Conservation (phyloP, 2,888 invertebrate genomes). For the Onchidella celtica region DNA sequence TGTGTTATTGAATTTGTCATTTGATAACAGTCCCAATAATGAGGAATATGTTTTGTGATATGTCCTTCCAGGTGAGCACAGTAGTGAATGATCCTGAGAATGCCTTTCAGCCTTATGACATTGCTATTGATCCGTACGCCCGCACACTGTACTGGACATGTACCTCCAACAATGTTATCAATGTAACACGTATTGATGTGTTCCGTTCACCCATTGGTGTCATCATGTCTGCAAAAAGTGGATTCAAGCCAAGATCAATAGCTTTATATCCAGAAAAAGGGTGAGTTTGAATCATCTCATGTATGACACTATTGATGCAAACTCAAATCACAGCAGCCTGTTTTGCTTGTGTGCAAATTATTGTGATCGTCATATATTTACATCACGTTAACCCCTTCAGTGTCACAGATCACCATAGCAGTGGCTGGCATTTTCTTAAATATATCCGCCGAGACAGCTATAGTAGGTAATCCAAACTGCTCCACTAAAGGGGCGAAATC, state of each 20-base stretch:
- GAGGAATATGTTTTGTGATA: no score
- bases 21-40: no score
- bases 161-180: constrained; percentile 90
- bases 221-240: constrained; percentile 87
- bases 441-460: no score
- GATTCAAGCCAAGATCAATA: constrained; percentile 90
- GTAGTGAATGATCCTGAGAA: constrained; percentile 44
- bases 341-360: no score
- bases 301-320: not conserved
- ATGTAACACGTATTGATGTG: constrained; percentile 88
- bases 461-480: no score
- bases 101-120: constrained; percentile 85
- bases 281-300: constrained; percentile 80
- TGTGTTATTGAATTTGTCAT: no score
- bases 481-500: no score
- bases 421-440: no score
- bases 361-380: no score
- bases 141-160: constrained; percentile 94
- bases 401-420: no score
- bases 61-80: constrained; percentile 35
- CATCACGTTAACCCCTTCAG: no score
- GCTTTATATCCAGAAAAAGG: constrained; percentile 92
- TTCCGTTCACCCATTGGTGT: constrained; percentile 81
- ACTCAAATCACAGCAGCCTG: no score
- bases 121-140: constrained; percentile 92